Evolutionary conservation across 2,888 invertebrate species (phyloP).

Genomic region (Biston betularia): DNA sequence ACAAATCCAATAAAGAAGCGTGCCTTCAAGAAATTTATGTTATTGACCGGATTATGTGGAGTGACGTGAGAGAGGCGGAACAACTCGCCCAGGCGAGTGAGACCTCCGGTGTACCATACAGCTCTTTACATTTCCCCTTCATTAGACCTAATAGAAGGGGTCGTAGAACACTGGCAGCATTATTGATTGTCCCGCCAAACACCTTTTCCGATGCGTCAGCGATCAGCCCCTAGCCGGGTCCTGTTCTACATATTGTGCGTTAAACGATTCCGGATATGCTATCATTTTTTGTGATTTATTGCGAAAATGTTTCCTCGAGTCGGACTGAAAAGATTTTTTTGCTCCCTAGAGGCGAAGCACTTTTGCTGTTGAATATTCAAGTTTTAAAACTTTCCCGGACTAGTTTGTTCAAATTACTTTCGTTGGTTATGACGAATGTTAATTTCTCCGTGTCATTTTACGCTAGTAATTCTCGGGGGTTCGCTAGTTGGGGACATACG

Average conservation of each 20-base stretch:
- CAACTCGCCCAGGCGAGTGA: conserved; percentile 56
- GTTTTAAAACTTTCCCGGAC: conserved; percentile 6
- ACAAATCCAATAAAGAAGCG: conserved; percentile 81
- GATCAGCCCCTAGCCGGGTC: conserved; percentile 65
- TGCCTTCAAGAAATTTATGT: conserved; percentile 81
- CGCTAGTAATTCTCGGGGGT: conserved; percentile 29
- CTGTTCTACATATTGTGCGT: conserved; percentile 74
- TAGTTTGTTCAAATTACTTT: conserved; percentile 21
- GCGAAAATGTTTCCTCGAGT: conserved; percentile 33
- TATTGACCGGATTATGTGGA: conserved; percentile 81
- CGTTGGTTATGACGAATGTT: conserved; percentile 21
- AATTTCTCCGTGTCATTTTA: conserved; percentile 30
- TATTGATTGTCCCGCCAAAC: conserved; percentile 80
- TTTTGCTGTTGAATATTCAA: conserved; percentile 7
- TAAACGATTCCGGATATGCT: conserved; percentile 70
- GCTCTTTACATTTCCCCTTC: conserved; percentile 50
- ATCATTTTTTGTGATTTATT: conserved; percentile 64
- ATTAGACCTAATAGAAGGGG: conserved; percentile 56
- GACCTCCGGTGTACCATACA: conserved; percentile 59
- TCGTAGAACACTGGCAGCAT: conserved; percentile 63
- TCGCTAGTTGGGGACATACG: conserved; percentile 27
- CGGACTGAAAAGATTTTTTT: conserved; percentile 24
- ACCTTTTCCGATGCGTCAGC: conserved; percentile 79
- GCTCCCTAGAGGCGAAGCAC: conserved; percentile 2
- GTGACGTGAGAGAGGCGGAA: conserved; percentile 74